Conservation (phyloP, 2,797 vertebrate genomes). For the Acanthurus leucopareius region DNA sequence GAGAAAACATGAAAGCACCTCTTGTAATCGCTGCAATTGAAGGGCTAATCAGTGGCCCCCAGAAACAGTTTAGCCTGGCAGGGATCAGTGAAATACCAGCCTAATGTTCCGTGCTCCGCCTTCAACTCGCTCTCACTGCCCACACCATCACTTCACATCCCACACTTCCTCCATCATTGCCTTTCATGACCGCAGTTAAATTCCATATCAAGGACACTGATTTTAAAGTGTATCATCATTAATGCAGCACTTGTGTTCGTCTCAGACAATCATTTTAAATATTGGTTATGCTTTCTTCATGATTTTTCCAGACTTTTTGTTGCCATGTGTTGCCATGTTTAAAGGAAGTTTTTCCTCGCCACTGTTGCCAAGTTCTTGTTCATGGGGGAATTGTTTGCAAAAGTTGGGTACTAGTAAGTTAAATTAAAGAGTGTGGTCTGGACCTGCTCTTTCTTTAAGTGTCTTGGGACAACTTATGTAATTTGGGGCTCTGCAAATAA, state of each 20-base stretch:
- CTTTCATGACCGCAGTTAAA: neutral
- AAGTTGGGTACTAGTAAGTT: no score
- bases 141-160: conserved; percentile 11
- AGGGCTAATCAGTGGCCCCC: conserved; percentile 64
- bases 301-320: no score
- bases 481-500: no score
- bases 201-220: neutral
- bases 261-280: neutral
- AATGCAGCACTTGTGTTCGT: no score
- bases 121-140: conserved; percentile 25
- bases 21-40: conserved; percentile 71
- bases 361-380: no score
- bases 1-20: conserved; percentile 65
- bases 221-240: neutral
- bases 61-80: conserved; percentile 68
- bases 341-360: no score
- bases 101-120: conserved; percentile 28
- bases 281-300: no score
- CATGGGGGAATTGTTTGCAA: no score
- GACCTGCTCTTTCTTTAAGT: no score
- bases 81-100: conserved; percentile 66
- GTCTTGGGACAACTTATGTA: no score
- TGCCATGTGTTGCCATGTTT: no score
- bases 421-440: no score
- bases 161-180: conserved; percentile 15